Evolutionary conservation across 2,113 vertebrate species (phyloP).

Genomic region (Monarcha castaneiventris): DNA sequence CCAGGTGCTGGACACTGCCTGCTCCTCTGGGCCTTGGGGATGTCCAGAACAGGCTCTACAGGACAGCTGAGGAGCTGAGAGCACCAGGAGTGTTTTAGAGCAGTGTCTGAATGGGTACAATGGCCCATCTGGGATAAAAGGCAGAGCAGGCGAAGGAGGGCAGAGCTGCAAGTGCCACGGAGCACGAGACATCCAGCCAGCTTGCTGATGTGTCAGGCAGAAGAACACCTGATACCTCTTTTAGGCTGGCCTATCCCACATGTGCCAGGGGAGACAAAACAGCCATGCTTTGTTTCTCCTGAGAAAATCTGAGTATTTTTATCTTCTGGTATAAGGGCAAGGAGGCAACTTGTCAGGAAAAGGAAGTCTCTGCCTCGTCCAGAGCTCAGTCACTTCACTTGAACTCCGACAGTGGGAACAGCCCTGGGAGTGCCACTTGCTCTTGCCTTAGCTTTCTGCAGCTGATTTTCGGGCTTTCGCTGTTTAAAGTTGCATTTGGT

Average conservation of each 20-base stretch:
- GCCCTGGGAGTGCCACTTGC: not conserved
- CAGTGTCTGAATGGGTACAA: not conserved
- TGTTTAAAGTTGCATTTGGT: not conserved
- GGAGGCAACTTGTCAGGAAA: not conserved
- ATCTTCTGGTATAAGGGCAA: not conserved
- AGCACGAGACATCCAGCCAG: not conserved
- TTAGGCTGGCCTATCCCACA: not conserved
- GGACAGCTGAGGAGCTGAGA: not conserved
- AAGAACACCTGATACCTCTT: not conserved
- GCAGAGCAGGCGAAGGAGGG: not conserved
- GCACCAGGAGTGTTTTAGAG: not conserved
- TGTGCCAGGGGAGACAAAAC: not conserved
- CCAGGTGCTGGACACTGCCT: not conserved
- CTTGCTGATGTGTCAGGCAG: not conserved
- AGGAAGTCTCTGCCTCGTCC: not conserved
- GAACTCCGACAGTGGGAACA: accelerated
- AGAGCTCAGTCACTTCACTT: not conserved
- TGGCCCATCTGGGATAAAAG: not conserved
- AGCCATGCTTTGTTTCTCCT: not conserved
- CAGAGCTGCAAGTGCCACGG: not conserved
- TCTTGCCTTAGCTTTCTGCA: not conserved
- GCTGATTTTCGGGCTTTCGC: not conserved
- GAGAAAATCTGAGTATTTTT: not conserved
- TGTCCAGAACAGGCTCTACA: not conserved
- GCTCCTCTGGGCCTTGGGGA: not conserved